Percentiles rank a stretch among this genome's conserved stretches.
Conservation (phyloP, 2,888 invertebrate genomes). For the Sarcophaga carnaria region DNA sequence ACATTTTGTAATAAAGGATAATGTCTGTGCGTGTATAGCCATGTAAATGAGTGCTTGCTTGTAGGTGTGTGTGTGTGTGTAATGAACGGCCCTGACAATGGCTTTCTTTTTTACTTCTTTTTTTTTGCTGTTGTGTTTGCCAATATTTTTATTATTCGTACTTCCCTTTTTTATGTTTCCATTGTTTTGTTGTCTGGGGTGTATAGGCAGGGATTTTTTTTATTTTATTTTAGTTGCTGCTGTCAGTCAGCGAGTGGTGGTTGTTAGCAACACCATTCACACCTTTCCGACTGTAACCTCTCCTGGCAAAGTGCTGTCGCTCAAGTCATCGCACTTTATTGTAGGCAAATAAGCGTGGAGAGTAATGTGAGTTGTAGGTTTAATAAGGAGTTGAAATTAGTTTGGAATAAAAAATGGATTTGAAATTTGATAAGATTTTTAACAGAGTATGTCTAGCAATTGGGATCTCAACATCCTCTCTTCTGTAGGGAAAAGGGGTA, state of each 20-base stretch:
- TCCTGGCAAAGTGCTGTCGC: conserved; percentile 16
- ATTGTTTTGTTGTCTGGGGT: conserved; percentile 32
- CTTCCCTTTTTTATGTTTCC: not conserved
- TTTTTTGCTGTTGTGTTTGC: not conserved
- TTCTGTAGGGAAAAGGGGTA: no score
- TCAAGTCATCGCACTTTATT: conserved; percentile 56
- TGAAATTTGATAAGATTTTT: no score
- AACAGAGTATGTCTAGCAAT: no score
- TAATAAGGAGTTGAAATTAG: no score
- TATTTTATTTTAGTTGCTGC: conserved; percentile 4
- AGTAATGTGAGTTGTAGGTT: not conserved
- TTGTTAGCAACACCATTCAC: conserved; percentile 26
- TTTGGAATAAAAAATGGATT: no score
- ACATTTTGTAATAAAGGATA: not conserved
- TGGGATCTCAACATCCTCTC: no score
- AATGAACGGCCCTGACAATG: conserved; percentile 55
- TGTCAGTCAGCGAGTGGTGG: not conserved
- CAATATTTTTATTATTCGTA: conserved; percentile 22
- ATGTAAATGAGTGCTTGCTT: conserved; percentile 2
- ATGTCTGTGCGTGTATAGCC: not conserved
- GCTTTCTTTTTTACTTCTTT: conserved; percentile 27
- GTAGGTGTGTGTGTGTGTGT: not conserved
- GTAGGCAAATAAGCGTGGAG: conserved; percentile 29
- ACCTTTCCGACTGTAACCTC: conserved; percentile 16
- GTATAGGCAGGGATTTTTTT: conserved; percentile 2